phyloP scores from a whole-genome alignment of 2,113 vertebrate species.

The Gavia stellata region DNA sequence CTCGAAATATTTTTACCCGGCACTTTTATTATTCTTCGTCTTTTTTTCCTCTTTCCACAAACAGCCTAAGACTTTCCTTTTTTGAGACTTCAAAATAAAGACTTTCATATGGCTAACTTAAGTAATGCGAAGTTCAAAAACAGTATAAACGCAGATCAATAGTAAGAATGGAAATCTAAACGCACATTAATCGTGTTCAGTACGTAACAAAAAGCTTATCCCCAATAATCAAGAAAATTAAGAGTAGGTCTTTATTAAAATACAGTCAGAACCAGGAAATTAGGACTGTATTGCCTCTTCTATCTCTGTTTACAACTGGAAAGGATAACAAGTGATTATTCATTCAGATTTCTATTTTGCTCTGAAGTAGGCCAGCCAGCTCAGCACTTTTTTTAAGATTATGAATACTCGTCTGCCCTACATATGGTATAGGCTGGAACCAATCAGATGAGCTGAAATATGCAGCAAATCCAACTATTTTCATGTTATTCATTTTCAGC shows the following conservation, averaged over 20 bases:
- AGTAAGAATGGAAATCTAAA: background rate
- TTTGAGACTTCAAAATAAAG: background rate
- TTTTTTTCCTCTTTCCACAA: background rate
- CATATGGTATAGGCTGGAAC: conserved; percentile 29
- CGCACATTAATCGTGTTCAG: background rate
- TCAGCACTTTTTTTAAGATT: conserved; percentile 55
- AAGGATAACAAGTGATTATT: conserved; percentile 40
- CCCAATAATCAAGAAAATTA: background rate
- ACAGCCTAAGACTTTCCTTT: background rate
- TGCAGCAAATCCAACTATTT: background rate
- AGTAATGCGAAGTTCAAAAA: background rate
- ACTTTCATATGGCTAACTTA: background rate
- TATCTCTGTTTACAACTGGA: background rate
- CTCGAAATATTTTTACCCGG: background rate
- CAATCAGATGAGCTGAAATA: background rate
- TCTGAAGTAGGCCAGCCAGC: conserved; percentile 49
- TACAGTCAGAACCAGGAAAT: background rate
- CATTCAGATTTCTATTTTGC: background rate
- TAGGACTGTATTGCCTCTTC: background rate
- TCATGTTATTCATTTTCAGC: background rate
- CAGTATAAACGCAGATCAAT: background rate
- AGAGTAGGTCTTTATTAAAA: background rate
- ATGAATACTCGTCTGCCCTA: conserved; percentile 50
- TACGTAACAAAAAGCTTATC: background rate
- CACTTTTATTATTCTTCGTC: no score